These are phyloP conservation scores for Leucophora obtusa DNA, from an alignment of 2,888 invertebrate species.

Conservation along the genomic window DNA sequence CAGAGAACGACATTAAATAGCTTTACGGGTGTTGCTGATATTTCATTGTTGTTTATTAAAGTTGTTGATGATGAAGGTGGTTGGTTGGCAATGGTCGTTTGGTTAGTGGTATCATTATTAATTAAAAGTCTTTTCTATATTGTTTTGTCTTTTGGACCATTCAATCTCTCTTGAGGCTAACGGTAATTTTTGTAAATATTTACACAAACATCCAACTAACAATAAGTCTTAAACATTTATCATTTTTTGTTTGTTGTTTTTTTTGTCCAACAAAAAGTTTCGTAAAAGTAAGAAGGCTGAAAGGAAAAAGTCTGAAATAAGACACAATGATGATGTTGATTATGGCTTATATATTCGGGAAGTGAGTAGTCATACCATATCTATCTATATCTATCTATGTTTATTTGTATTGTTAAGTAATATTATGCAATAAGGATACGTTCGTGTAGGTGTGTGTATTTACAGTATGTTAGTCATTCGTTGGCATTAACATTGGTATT, in stretches of 20 bases:
- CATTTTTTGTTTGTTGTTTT: slow-evolving; percentile 41
- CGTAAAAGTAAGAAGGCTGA: slow-evolving; percentile 23
- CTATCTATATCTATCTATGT: slow-evolving; percentile 13
- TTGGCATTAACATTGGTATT: slow-evolving; percentile 66
- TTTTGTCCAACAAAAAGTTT: neutral
- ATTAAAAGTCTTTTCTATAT: slow-evolving; percentile 42
- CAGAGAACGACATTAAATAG: slow-evolving; percentile 35
- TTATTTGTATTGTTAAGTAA: slow-evolving; percentile 43
- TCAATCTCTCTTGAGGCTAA: slow-evolving; percentile 58
- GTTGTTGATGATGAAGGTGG: neutral
- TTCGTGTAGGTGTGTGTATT: slow-evolving; percentile 5
- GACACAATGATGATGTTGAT: slow-evolving; percentile 35
- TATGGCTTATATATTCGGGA: slow-evolving; percentile 12
- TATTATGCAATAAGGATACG: slow-evolving; percentile 47
- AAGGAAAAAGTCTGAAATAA: slow-evolving; percentile 35
- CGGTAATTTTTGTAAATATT: slow-evolving; percentile 63
- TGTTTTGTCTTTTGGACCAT: slow-evolving; percentile 36
- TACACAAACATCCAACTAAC: slow-evolving; percentile 54
- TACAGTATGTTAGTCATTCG: slow-evolving; percentile 57
- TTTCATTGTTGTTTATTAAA: slow-evolving; percentile 2
- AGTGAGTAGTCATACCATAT: neutral
- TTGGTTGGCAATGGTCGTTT: slow-evolving; percentile 19
- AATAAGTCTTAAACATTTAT: slow-evolving; percentile 60
- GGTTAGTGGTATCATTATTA: slow-evolving; percentile 55
- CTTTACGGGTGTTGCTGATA: slow-evolving; percentile 35